Conservation (phyloP, 2,113 vertebrate genomes). For the Kobus ellipsiprymnus region DNA sequence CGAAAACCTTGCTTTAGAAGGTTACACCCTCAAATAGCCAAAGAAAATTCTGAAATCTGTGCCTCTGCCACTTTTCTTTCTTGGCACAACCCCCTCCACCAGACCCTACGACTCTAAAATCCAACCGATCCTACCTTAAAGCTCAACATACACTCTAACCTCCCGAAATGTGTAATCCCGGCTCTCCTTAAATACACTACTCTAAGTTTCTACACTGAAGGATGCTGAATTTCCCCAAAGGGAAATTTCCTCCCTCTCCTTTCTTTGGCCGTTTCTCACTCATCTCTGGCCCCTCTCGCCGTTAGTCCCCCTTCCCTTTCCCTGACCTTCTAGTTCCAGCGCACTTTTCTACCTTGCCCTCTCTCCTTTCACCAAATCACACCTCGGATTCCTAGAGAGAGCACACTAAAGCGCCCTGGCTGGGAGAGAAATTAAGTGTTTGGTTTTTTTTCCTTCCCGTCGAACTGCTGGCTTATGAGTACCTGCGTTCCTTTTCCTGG, state of each 20-base stretch:
- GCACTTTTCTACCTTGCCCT: background rate
- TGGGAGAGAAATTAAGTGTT: background rate
- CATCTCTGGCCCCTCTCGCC: background rate
- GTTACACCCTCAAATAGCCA: background rate
- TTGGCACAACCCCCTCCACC: background rate
- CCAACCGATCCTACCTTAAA: background rate
- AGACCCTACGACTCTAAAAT: conserved; percentile 3
- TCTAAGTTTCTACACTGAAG: background rate
- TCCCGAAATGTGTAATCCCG: background rate
- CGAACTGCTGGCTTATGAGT: conserved; percentile 19
- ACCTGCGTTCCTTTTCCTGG: conserved; percentile 26
- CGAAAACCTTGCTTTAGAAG: background rate
- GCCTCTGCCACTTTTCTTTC: background rate
- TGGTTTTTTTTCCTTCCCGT: background rate
- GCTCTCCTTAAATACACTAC: background rate
- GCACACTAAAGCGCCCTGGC: background rate
- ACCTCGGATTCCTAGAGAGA: background rate
- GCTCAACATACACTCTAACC: background rate
- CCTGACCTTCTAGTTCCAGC: background rate
- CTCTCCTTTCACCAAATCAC: background rate
- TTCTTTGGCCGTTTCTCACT: background rate
- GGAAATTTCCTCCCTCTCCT: background rate
- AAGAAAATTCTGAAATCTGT: conserved; percentile 31
- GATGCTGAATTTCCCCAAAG: background rate
- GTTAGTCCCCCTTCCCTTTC: background rate